Conservation (phyloP, 1,140 invertebrate species). For the Parasteatoda tepidariorum region DNA sequence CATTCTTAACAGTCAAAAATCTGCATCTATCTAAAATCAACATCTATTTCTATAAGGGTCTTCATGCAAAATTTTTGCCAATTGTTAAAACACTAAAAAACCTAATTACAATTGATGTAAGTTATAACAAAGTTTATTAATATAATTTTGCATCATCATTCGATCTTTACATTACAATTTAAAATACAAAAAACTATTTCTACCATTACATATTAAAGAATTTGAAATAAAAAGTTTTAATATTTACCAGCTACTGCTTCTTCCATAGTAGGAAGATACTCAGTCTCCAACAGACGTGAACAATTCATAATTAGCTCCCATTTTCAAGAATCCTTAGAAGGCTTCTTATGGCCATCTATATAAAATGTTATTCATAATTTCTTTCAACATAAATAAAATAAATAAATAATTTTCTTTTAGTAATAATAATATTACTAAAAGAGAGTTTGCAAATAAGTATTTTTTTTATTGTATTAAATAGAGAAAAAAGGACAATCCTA, state of each 20-base stretch:
- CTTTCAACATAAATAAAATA: background rate
- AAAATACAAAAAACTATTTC: too few relatives aligned
- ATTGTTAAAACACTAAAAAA: too few relatives aligned
- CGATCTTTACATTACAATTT: too few relatives aligned
- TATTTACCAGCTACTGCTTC: constrained; percentile 56
- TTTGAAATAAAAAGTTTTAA: background rate
- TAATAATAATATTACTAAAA: background rate
- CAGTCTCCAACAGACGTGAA: constrained; percentile 54
- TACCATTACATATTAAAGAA: too few relatives aligned
- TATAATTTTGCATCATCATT: too few relatives aligned
- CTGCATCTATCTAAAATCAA: too few relatives aligned
- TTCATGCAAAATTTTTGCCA: too few relatives aligned
- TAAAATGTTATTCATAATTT: background rate
- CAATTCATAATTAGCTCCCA: constrained; percentile 58
- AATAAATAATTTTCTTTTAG: background rate
- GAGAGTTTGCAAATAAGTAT: background rate
- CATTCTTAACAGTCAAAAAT: too few relatives aligned
- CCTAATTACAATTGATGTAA: too few relatives aligned
- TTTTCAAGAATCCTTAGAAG: constrained; percentile 22
- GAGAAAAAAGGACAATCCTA: background rate
- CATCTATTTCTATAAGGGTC: too few relatives aligned
- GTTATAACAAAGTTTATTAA: too few relatives aligned
- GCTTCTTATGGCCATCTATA: constrained; percentile 14
- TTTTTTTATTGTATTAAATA: background rate
- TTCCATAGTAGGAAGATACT: constrained; percentile 60